These are phyloP conservation scores for Neelides sp. DNA, from an alignment of 1,140 invertebrate species.

Conservation along the genomic window DNA sequence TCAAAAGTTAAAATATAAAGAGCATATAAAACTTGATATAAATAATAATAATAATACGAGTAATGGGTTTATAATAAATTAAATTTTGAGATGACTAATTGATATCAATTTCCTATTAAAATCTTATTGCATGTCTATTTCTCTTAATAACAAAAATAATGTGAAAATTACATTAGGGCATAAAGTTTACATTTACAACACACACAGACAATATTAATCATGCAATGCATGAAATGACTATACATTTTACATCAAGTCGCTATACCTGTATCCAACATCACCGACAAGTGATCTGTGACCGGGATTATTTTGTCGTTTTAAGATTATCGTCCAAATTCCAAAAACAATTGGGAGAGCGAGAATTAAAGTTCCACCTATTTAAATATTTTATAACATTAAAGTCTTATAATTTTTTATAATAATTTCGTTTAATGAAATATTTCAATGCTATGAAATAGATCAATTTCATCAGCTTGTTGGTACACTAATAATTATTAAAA, in stretches of 20 bases:
- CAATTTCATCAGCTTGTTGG: neutral
- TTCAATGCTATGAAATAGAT: neutral
- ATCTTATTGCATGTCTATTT: too few species aligned
- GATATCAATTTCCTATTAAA: too few species aligned
- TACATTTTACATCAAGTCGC: neutral
- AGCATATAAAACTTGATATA: too few species aligned
- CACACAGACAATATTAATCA: neutral
- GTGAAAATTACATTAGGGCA: too few species aligned
- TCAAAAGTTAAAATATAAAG: too few species aligned
- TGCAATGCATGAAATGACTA: neutral
- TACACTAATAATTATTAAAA: neutral
- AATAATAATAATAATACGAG: too few species aligned
- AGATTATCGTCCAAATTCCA: constrained; percentile 21
- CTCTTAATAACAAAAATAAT: too few species aligned
- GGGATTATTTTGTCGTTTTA: neutral
- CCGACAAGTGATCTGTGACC: neutral
- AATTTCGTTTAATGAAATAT: neutral
- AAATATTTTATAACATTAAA: neutral
- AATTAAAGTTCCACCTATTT: constrained; percentile 18
- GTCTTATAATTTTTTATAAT: neutral
- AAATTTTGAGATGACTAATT: too few species aligned
- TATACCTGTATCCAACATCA: constrained; percentile 18
- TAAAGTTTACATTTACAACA: constrained; percentile 1
- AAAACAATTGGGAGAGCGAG: constrained; percentile 18
- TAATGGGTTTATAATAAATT: too few species aligned